Conservation (phyloP, 2,888 invertebrate genomes). For the Philonicus albiceps region DNA sequence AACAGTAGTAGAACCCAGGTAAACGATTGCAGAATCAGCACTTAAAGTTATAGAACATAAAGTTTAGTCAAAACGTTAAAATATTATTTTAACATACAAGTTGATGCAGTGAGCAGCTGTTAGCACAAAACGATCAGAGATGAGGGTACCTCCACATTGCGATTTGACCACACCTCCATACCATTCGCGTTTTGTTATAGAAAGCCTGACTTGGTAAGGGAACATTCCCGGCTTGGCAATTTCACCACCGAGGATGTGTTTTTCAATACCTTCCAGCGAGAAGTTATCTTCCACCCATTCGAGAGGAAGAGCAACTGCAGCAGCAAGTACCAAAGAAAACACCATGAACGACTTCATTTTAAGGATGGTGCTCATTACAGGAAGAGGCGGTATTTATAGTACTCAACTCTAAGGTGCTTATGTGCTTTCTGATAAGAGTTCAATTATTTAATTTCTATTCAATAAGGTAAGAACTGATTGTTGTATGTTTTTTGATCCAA, state of each 20-base stretch:
- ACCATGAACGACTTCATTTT: not conserved
- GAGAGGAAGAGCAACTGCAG: not conserved
- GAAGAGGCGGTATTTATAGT: not conserved
- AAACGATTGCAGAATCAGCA: not conserved
- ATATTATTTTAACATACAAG: not conserved
- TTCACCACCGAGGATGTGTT: constrained; percentile 60
- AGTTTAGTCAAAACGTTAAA: not conserved
- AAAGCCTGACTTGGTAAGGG: constrained; percentile 52
- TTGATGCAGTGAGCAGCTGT: constrained; percentile 44
- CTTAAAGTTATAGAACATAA: not conserved
- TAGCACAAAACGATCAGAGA: constrained; percentile 4
- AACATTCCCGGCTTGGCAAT: constrained; percentile 57
- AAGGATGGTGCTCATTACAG: not conserved
- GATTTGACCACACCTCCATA: not conserved
- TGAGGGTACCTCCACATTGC: constrained; percentile 41
- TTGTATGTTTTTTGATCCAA: not conserved
- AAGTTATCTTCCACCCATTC: not conserved
- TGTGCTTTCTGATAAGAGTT: not conserved
- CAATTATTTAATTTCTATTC: not conserved
- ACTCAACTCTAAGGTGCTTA: not conserved
- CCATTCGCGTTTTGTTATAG: not conserved
- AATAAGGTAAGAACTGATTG: not conserved
- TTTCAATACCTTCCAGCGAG: constrained; percentile 43
- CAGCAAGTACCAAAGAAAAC: not conserved
- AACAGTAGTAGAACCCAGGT: constrained; percentile 14